Conservation (phyloP, 2,888 invertebrate genomes). For the Eupithecia exiguata region DNA sequence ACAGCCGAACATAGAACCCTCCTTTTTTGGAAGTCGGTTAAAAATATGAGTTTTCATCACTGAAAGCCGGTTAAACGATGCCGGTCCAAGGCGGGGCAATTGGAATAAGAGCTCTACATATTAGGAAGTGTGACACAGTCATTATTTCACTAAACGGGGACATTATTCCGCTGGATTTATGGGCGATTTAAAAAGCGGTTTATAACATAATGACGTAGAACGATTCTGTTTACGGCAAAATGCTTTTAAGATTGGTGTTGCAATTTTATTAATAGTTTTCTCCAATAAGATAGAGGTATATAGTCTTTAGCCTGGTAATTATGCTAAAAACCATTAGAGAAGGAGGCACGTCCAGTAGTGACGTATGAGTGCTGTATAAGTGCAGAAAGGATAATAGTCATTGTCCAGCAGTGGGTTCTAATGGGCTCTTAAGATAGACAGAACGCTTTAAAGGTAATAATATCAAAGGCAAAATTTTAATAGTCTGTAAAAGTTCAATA, state of each 20-base stretch:
- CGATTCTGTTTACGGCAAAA: constrained; percentile 23
- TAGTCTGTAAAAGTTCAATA: not conserved
- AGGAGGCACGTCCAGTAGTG: too few relatives aligned
- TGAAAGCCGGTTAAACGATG: not conserved
- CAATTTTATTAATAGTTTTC: constrained; percentile 9
- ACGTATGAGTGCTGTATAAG: not conserved
- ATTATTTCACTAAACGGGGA: constrained; percentile 33
- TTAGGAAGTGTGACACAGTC: constrained; percentile 31
- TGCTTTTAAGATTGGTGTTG: constrained; percentile 23
- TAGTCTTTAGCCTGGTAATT: not conserved
- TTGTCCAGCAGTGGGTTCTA: not conserved
- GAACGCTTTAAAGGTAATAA: not conserved
- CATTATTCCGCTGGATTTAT: constrained; percentile 37
- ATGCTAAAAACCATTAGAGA: too few relatives aligned
- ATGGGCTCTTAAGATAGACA: not conserved
- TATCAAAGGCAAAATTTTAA: not conserved
- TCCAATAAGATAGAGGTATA: not conserved
- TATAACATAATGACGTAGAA: constrained; percentile 20
- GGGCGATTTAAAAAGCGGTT: constrained; percentile 30
- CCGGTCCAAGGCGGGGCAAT: constrained; percentile 18
- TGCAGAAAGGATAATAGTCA: too few relatives aligned
- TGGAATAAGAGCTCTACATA: constrained; percentile 29
- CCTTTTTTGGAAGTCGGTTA: not conserved
- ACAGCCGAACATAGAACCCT: too few relatives aligned
- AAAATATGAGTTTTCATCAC: not conserved